Conservation (phyloP, 2,113 vertebrate genomes). For the Pedetes capensis region DNA sequence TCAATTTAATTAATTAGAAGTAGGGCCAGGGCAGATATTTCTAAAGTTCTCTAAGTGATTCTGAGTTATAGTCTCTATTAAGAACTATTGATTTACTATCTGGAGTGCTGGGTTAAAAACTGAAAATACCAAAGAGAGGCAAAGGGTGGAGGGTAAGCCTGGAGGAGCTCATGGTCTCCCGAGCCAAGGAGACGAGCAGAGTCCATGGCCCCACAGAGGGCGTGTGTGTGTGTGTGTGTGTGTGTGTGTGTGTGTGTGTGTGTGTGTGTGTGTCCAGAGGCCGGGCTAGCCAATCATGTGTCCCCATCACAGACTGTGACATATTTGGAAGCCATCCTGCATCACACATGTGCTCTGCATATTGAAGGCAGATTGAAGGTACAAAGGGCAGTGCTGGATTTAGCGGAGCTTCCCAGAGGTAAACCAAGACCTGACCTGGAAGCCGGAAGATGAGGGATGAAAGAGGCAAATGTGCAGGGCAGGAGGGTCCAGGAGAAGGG, state of each 20-base stretch:
- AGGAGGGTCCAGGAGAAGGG: accelerated
- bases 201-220: too few species aligned
- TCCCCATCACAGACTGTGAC: too few species aligned
- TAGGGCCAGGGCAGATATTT: neutral
- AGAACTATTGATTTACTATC: neutral
- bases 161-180: neutral
- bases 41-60: neutral
- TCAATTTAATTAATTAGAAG: neutral
- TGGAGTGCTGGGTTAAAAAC: neutral
- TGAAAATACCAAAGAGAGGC: neutral
- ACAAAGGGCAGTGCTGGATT: accelerated
- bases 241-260: too few species aligned
- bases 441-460: too few species aligned
- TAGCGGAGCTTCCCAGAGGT: neutral
- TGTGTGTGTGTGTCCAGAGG: too few species aligned
- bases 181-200: neutral
- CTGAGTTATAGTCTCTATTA: neutral
- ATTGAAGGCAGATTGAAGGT: too few species aligned
- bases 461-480: neutral
- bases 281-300: too few species aligned
- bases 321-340: too few species aligned
- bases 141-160: too few species aligned
- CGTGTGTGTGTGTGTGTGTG: too few species aligned
- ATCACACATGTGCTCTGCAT: too few species aligned
- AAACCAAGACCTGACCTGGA: neutral